Conservation (phyloP, 92 coral and sea anemone species). For the Pocillopora meandrina region DNA sequence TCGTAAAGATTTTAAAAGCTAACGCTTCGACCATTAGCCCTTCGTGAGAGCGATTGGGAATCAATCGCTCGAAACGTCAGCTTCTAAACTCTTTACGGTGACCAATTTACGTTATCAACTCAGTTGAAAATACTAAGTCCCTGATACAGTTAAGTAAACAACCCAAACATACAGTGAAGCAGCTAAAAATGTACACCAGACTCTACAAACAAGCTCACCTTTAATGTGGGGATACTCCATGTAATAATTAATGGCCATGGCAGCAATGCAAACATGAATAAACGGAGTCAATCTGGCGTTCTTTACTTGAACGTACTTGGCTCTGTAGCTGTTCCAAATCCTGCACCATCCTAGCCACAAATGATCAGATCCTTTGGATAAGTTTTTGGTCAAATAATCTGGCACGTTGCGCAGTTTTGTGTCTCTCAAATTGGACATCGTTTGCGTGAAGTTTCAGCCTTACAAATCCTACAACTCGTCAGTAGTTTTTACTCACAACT, state of each 20-base stretch:
- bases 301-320: conserved; percentile 83
- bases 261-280: conserved; percentile 73
- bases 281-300: conserved; percentile 89
- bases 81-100: too few species aligned
- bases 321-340: conserved; percentile 86
- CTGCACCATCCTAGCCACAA: conserved; percentile 83
- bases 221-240: conserved; percentile 81
- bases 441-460: neutral
- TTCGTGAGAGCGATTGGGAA: too few species aligned
- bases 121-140: too few species aligned
- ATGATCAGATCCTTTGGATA: conserved; percentile 65
- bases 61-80: too few species aligned
- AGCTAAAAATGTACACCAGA: neutral
- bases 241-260: conserved; percentile 80
- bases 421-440: conserved; percentile 84
- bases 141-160: too few species aligned
- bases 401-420: conserved; percentile 81
- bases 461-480: conserved; percentile 16
- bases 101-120: too few species aligned
- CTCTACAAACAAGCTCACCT: conserved; percentile 45
- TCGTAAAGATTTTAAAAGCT: too few species aligned
- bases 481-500: conserved; percentile 7
- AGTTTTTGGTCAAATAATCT: conserved; percentile 48
- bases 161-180: too few species aligned
- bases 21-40: too few species aligned